phyloP scores from a whole-genome alignment of 2,888 invertebrate genomes.

The Polyommatus iphigenia region DNA sequence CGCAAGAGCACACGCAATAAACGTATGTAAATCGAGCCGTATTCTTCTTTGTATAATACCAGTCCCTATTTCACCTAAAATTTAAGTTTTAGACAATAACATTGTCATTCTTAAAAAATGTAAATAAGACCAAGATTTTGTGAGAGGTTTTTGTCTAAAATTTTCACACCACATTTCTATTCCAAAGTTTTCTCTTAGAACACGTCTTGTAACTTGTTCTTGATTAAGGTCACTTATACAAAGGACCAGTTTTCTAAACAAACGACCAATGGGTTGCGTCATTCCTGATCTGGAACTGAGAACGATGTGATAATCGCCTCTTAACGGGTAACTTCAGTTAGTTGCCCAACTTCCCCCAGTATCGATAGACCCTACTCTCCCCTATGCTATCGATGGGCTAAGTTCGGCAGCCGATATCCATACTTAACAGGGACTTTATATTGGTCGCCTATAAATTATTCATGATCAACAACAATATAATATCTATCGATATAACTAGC shows the following conservation, averaged over 20 bases:
- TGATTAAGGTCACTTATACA: background rate
- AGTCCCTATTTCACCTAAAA: no score
- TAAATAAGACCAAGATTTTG: no score
- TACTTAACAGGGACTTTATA: background rate
- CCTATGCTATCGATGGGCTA: background rate
- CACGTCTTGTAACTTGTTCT: background rate
- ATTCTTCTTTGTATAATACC: no score
- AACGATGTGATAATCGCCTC: slow-evolving; percentile 3
- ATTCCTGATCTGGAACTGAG: background rate
- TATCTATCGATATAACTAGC: no score
- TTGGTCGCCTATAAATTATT: background rate
- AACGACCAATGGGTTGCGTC: background rate
- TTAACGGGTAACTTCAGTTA: slow-evolving; percentile 4
- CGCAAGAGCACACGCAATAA: no score
- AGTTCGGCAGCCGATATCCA: background rate
- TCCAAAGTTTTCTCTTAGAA: no score
- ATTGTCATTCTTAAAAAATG: no score
- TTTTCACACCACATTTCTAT: no score
- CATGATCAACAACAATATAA: background rate
- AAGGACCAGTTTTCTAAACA: background rate
- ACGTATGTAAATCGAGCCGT: no score
- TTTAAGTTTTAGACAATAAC: no score
- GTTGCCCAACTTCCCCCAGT: background rate
- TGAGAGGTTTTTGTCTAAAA: no score
- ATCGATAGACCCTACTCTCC: slow-evolving; percentile 1